Evolutionary conservation across 2,888 invertebrate genomes (phyloP).

Genomic region (Portevinia maculata): DNA sequence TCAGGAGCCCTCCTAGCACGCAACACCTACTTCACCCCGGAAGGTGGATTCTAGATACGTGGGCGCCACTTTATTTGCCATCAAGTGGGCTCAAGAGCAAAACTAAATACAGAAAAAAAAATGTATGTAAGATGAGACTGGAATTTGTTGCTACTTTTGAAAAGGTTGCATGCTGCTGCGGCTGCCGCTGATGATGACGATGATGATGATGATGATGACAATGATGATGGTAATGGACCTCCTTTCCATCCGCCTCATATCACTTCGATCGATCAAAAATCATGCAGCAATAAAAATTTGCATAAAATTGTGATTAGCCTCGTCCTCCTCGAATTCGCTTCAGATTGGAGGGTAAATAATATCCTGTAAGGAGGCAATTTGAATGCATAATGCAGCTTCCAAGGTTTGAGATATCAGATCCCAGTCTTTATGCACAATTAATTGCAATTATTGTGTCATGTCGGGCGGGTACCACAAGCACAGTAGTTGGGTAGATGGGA

Average conservation of each 20-base stretch:
- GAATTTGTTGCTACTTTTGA: constrained; percentile 19
- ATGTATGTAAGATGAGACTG: constrained; percentile 9
- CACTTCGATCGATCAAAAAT: constrained; percentile 71
- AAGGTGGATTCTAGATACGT: constrained; percentile 63
- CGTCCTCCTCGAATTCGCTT: constrained; percentile 1
- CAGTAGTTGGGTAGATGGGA: not conserved
- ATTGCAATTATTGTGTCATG: constrained; percentile 68
- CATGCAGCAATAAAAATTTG: constrained; percentile 74
- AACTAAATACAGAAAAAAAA: constrained; percentile 31
- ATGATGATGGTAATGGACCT: constrained; percentile 66
- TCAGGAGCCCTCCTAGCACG: constrained; percentile 55
- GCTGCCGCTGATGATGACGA: constrained; percentile 46
- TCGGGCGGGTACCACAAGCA: not conserved
- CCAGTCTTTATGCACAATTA: constrained; percentile 69
- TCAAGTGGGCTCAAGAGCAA: constrained; percentile 49
- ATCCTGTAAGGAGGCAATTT: constrained; percentile 69
- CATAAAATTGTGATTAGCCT: constrained; percentile 68
- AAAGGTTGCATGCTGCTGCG: constrained; percentile 41
- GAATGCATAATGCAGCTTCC: constrained; percentile 64
- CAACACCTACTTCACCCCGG: constrained; percentile 65
- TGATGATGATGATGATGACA: constrained; percentile 39
- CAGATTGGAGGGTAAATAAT: constrained; percentile 21
- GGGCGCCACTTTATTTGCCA: constrained; percentile 42
- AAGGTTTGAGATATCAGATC: constrained; percentile 37
- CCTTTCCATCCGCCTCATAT: constrained; percentile 60